These are phyloP conservation scores for Thalassophryne amazonica DNA, from an alignment of 2,797 vertebrate species.

Conservation along the genomic window DNA sequence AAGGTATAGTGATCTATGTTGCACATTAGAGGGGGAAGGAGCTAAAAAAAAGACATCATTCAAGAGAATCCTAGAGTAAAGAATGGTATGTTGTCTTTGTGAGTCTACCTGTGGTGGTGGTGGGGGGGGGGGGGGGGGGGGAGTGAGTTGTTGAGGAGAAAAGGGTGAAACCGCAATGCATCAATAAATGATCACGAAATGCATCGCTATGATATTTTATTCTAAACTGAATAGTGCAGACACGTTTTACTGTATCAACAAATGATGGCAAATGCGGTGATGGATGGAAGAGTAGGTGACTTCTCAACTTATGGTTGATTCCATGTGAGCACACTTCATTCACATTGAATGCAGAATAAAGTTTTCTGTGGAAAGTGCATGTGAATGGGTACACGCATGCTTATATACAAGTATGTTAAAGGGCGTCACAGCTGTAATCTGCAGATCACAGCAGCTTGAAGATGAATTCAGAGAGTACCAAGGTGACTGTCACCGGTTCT, in stretches of 20 bases:
- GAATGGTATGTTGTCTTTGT: background rate
- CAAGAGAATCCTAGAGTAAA: background rate
- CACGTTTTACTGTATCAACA: background rate
- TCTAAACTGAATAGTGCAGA: background rate
- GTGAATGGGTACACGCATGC: background rate
- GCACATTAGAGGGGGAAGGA: constrained; percentile 21
- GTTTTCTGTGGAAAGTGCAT: background rate
- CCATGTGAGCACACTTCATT: background rate
- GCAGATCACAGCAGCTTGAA: background rate
- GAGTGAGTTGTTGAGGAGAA: background rate
- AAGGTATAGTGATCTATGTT: constrained; percentile 33
- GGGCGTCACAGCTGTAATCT: constrained; percentile 10
- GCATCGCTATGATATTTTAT: background rate
- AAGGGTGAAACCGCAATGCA: background rate
- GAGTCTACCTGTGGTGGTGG: background rate
- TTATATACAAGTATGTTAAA: background rate
- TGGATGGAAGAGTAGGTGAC: background rate
- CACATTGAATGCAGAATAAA: background rate
- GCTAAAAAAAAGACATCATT: constrained; percentile 21
- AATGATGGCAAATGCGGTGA: background rate
- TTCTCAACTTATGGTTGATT: constrained; percentile 2
- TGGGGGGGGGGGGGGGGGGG: background rate
- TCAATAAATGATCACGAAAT: background rate
- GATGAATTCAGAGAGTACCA: too few species aligned
- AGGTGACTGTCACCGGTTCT: too few species aligned